These are phyloP conservation scores for Eremobia ochroleuca DNA, from an alignment of 2,888 invertebrate genomes.

Conservation along the genomic window DNA sequence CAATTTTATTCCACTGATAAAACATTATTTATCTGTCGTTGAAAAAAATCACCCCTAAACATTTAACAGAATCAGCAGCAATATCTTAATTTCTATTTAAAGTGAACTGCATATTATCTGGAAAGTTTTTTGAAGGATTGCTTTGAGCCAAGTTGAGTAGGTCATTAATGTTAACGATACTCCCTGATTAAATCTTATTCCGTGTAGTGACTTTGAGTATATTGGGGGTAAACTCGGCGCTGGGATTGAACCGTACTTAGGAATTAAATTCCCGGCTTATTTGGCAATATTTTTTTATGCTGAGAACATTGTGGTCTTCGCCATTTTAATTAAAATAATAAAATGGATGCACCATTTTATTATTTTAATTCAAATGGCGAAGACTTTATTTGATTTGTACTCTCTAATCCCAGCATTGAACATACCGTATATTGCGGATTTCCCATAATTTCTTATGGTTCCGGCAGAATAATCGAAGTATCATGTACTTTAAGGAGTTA, in stretches of 20 bases:
- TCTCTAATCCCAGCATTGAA: background rate
- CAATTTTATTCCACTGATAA: background rate
- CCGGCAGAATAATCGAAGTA: slow-evolving; percentile 20
- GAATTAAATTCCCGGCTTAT: background rate
- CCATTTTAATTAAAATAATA: background rate
- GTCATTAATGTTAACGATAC: background rate
- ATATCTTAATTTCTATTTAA: background rate
- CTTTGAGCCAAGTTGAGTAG: background rate
- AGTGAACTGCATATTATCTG: background rate
- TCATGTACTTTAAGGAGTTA: background rate
- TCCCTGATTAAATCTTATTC: background rate
- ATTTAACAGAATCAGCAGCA: background rate
- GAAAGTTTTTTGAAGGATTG: background rate
- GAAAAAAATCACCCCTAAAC: background rate
- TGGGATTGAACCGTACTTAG: background rate
- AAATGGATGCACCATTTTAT: no score
- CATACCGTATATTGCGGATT: background rate
- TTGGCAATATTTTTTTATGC: background rate
- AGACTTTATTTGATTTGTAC: background rate
- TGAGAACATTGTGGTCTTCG: background rate
- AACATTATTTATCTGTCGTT: background rate
- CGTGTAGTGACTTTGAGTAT: background rate
- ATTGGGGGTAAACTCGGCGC: background rate
- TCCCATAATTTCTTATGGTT: slow-evolving; percentile 8
- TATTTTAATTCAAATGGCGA: no score